These are phyloP conservation scores for Limnephilus auricula DNA, from an alignment of 2,888 invertebrate genomes.

Conservation along the genomic window DNA sequence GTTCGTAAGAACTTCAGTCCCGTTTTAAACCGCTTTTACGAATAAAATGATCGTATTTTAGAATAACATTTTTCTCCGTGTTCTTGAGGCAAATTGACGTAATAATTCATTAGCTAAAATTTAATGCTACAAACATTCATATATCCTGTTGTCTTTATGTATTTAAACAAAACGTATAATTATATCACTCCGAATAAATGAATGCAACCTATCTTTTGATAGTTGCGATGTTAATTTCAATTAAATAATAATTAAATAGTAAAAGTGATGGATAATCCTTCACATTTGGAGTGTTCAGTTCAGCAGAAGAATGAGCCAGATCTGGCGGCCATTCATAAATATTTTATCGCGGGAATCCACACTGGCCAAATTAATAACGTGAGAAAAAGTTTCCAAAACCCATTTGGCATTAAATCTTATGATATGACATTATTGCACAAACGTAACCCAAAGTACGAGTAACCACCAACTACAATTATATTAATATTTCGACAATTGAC, in stretches of 20 bases:
- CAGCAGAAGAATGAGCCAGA: background rate
- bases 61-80: too few species aligned
- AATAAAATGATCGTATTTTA: too few species aligned
- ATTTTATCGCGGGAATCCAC: constrained; percentile 27
- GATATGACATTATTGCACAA: constrained; percentile 21
- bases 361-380: constrained; percentile 11
- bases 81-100: too few species aligned
- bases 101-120: background rate
- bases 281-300: background rate
- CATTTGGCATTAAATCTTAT: constrained; percentile 23
- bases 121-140: background rate
- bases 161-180: background rate
- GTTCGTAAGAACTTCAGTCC: too few species aligned
- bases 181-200: background rate
- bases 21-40: too few species aligned
- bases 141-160: background rate
- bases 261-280: background rate
- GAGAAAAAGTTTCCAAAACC: constrained; percentile 28
- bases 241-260: background rate
- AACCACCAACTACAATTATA: background rate
- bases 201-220: background rate
- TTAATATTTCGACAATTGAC: background rate
- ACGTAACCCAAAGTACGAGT: background rate
- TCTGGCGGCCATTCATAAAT: constrained; percentile 18
- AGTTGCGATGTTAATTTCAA: background rate